Evolutionary conservation across 1,140 invertebrate genomes (phyloP).

Genomic region (Bradysia coprophila): DNA sequence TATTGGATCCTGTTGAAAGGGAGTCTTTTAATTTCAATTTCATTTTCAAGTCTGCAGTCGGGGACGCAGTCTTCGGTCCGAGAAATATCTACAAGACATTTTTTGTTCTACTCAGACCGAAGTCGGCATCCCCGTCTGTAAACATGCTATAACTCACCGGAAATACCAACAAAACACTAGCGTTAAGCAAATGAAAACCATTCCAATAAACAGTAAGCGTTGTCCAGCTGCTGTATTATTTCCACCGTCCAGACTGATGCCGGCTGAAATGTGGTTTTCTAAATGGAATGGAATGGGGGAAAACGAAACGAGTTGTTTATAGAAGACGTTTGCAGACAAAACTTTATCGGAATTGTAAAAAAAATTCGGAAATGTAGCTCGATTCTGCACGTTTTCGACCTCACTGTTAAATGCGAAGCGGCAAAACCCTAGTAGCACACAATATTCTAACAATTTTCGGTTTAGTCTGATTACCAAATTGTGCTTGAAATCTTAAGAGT

Average conservation of each 20-base stretch:
- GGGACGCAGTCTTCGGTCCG: background rate
- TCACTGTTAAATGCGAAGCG: too few species aligned
- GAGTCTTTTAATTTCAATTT: background rate
- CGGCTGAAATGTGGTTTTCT: background rate
- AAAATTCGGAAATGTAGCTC: too few species aligned
- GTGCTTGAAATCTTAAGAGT: too few species aligned
- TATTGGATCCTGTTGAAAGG: conserved; percentile 2
- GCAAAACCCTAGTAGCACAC: too few species aligned
- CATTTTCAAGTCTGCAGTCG: background rate
- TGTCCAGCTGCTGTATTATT: background rate
- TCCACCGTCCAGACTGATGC: background rate
- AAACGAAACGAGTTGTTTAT: too few species aligned
- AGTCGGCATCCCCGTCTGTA: background rate
- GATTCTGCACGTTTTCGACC: too few species aligned
- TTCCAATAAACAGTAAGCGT: background rate
- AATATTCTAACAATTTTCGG: too few species aligned
- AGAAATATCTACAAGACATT: background rate
- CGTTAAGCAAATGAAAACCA: background rate
- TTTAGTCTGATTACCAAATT: too few species aligned
- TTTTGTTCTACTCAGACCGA: background rate
- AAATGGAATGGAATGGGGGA: too few species aligned
- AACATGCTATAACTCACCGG: background rate
- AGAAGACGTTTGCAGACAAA: too few species aligned
- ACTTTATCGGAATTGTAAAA: too few species aligned
- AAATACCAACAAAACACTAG: background rate